These are phyloP conservation scores for Rhingia campestris DNA, from an alignment of 2,888 invertebrate species.

Conservation along the genomic window DNA sequence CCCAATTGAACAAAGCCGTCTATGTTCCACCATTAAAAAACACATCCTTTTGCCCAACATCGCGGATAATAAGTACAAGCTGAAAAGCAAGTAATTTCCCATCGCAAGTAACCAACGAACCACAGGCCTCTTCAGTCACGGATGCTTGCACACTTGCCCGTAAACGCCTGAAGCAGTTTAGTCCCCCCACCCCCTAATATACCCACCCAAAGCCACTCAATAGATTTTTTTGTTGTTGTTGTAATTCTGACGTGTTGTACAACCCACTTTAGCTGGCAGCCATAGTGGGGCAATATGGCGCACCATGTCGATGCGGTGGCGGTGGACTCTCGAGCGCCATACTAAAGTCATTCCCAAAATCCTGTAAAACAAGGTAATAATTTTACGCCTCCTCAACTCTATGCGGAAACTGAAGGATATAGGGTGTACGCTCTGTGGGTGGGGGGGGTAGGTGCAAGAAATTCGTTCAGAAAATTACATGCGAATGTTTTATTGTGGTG, in stretches of 20 bases:
- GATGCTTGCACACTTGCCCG: conserved; percentile 19
- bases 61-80: conserved; percentile 8
- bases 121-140: conserved; percentile 4
- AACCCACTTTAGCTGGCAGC: conserved; percentile 5
- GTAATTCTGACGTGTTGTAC: conserved; percentile 28
- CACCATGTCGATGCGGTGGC: conserved; percentile 29
- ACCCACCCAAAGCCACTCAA: conserved; percentile 63
- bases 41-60: not conserved
- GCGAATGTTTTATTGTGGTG: conserved; percentile 36
- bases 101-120: conserved; percentile 9
- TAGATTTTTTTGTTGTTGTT: conserved; percentile 29
- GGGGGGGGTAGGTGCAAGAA: conserved; percentile 3
- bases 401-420: conserved; percentile 16
- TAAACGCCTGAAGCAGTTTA: not conserved
- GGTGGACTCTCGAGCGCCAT: conserved; percentile 20
- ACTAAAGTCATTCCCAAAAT: conserved; percentile 46
- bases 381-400: conserved; percentile 60
- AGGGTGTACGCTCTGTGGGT: too few species aligned
- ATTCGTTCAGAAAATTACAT: conserved; percentile 54
- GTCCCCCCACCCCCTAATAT: conserved; percentile 6
- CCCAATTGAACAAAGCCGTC: not conserved
- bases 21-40: conserved; percentile 1
- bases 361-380: conserved; percentile 66
- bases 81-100: not conserved
- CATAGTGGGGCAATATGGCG: conserved; percentile 34